Percentiles rank a stretch among this genome's conserved stretches.
These are phyloP conservation scores for Drosophila mercatorum DNA, from an alignment of 2,888 invertebrate genomes.

Conservation along the genomic window DNA sequence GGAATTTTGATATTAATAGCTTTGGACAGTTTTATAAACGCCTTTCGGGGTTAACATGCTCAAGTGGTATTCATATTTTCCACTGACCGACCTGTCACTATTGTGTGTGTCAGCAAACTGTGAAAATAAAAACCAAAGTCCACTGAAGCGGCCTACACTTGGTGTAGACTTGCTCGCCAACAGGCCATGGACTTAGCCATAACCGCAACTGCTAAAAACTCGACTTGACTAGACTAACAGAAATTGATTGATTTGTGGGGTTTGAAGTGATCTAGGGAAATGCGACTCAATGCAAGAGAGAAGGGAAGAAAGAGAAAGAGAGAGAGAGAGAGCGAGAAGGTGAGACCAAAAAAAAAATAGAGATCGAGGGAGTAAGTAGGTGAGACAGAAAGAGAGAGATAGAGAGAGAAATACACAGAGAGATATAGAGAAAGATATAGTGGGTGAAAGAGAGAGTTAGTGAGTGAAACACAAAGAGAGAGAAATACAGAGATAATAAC, in stretches of 20 bases:
- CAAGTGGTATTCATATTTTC: conserved; percentile 81
- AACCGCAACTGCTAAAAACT: conserved; percentile 19
- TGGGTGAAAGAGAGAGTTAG: no score
- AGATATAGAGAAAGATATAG: no score
- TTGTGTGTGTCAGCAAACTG: conserved; percentile 64
- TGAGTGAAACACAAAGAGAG: no score
- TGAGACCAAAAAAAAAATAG: no score
- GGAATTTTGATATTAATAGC: conserved; percentile 81
- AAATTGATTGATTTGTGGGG: conserved; percentile 19
- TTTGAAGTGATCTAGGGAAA: background rate
- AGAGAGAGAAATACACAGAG: no score
- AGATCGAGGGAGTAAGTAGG: no score
- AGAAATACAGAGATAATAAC: no score
- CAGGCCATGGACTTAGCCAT: background rate
- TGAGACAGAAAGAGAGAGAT: no score
- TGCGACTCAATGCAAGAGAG: background rate
- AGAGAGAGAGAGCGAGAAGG: background rate
- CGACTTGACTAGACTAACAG: conserved; percentile 7
- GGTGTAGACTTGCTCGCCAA: conserved; percentile 30
- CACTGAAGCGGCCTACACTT: conserved; percentile 18
- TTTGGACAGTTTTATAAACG: conserved; percentile 81
- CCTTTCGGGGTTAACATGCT: conserved; percentile 81
- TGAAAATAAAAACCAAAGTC: conserved; percentile 17
- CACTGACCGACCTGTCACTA: conserved; percentile 81
- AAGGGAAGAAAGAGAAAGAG: background rate